Conservation (phyloP, 2,113 vertebrate genomes). For the Colistium nudipinnis region DNA sequence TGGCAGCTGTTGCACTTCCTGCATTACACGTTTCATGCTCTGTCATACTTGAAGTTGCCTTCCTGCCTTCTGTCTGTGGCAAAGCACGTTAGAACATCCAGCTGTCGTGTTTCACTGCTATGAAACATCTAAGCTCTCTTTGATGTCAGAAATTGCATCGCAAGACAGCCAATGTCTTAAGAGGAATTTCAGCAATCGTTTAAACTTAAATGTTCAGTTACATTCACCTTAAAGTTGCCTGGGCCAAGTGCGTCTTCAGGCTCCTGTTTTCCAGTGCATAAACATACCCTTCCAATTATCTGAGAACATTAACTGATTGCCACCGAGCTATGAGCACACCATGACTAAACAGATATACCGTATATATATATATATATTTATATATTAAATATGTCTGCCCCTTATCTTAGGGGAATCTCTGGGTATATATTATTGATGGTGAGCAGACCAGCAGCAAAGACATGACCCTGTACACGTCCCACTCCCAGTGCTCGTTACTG, state of each 20-base stretch:
- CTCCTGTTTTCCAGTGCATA: neutral
- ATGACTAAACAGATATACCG: too few relatives aligned
- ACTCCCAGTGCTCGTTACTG: conserved; percentile 51
- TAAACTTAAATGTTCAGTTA: too few relatives aligned
- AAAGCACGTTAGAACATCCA: neutral
- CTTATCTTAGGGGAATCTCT: conserved; percentile 13
- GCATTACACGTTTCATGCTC: neutral
- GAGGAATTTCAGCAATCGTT: neutral
- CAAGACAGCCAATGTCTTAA: neutral
- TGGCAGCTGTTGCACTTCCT: neutral
- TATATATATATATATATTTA: too few relatives aligned
- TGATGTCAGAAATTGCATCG: too few relatives aligned
- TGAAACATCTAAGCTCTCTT: neutral
- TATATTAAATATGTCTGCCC: conserved; percentile 5
- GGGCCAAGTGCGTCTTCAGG: neutral
- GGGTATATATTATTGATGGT: conserved; percentile 55
- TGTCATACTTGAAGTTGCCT: neutral
- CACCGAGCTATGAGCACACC: too few relatives aligned
- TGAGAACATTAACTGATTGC: too few relatives aligned
- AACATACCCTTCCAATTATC: neutral
- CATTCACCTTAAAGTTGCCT: neutral
- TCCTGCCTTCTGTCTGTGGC: neutral
- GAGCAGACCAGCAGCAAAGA: conserved; percentile 37
- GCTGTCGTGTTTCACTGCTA: neutral
- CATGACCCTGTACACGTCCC: conserved; percentile 36